Evolutionary conservation across 2,797 vertebrate genomes (phyloP), one percentile per base, ranked within the genome.

Genomic region (Sebastes iracundus): DNA sequence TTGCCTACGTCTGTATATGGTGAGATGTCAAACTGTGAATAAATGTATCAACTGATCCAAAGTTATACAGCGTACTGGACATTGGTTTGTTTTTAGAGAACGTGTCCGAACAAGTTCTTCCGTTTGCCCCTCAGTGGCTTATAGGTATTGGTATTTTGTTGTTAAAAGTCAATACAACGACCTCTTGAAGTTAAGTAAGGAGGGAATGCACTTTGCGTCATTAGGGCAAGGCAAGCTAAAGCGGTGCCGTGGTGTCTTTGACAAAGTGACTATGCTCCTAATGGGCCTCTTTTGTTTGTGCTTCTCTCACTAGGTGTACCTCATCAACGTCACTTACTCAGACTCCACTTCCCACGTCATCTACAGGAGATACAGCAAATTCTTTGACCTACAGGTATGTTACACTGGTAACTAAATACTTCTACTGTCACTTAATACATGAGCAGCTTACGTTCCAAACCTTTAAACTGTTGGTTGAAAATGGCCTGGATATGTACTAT

Each of bases 361-460:
- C 96, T 99, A 99, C 95, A 96, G 99, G 89, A 97, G 99, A 95
- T 99, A 99, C 95, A 99, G 99, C 97, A 99, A 98, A 92, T 99
- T 99, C 95, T 99, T 99, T 89, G 99, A 99, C 91, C 95, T 99
- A 76, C 99, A 99, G 97, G 99, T 99, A 96, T 90, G 83, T 80
- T 49, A 4, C 22, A 42, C 23, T 12, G 2, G 7, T 14, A 69
- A 25, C 1, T 11, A 18, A 70, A 30, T n/a, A 3, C 22, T 33
- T 35, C 25, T 53, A 25, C 12, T 70, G 8, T 38, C 35, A 6
- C 18, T 5, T 25, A n/a, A 32, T 23, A 28, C 18, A 13, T 2
- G 8, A 58, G 20, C 11, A 65, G 30, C 25, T n/a, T 12, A 3
- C 8, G 5, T 23, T 27, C 5, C 18, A 30, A 25, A 67, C 7